phyloP scores from a whole-genome alignment of 2,113 vertebrate genomes.

The Prolemur simus region DNA sequence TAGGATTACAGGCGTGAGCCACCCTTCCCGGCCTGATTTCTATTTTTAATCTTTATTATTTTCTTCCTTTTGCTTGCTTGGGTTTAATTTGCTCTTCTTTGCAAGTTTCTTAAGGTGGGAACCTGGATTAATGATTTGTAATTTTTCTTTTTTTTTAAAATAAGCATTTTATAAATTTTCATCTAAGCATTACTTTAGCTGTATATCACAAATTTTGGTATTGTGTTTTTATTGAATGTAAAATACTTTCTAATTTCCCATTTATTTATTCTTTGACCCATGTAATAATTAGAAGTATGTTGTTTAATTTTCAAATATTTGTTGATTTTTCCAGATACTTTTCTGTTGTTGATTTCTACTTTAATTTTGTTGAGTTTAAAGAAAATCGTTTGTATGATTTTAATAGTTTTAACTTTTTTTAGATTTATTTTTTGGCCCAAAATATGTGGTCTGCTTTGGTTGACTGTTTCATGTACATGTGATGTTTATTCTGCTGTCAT shows the following conservation, averaged over 20 bases:
- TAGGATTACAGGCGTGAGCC: no score
- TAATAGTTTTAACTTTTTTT: background rate
- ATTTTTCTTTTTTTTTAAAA: background rate
- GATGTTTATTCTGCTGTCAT: background rate
- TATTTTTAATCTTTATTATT: background rate
- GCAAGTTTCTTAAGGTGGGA: background rate
- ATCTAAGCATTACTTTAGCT: background rate
- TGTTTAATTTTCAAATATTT: conserved; percentile 11
- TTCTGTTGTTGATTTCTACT: background rate
- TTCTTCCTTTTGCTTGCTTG: background rate
- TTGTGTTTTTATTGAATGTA: background rate
- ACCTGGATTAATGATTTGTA: background rate
- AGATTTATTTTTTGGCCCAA: background rate
- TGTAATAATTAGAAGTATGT: background rate
- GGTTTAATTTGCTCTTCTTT: background rate
- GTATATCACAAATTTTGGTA: background rate
- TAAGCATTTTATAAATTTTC: background rate
- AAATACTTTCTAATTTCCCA: background rate
- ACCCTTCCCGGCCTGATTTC: no score
- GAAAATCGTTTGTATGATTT: background rate
- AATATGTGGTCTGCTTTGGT: background rate
- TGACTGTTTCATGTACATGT: background rate
- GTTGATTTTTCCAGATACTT: background rate
- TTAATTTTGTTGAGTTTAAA: conserved; percentile 19
- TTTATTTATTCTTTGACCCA: conserved; percentile 17